phyloP scores from a whole-genome alignment of 1,140 invertebrate genomes.

The Prorops nasuta region DNA sequence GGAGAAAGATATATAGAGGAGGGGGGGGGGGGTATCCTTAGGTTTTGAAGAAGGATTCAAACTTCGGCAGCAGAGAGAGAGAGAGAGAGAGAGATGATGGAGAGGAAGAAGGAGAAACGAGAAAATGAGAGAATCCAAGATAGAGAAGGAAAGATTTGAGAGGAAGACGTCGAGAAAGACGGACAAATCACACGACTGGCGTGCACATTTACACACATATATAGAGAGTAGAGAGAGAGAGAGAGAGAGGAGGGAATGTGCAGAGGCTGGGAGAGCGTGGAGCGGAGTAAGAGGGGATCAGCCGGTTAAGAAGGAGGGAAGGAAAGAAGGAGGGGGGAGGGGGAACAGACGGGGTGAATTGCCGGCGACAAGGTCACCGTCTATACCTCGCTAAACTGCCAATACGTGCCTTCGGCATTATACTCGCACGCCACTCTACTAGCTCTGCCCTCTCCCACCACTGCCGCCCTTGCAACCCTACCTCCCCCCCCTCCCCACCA shows the following conservation, averaged over 20 bases:
- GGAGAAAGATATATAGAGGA: not conserved
- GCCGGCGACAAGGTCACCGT: slow-evolving; percentile 58
- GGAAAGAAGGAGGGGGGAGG: slow-evolving; percentile 29
- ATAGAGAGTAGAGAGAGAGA: slow-evolving; percentile 7
- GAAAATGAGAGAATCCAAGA: slow-evolving; percentile 10
- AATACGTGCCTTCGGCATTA: slow-evolving; percentile 35
- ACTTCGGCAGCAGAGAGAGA: slow-evolving; percentile 3
- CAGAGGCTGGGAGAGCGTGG: slow-evolving; percentile 16
- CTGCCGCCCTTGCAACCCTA: not conserved
- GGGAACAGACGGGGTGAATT: slow-evolving; percentile 56
- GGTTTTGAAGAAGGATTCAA: not conserved
- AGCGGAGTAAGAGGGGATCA: slow-evolving; percentile 19
- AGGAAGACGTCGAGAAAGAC: slow-evolving; percentile 15
- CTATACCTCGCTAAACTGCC: slow-evolving; percentile 47
- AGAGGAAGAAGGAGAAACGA: slow-evolving; percentile 5
- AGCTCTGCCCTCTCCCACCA: not conserved
- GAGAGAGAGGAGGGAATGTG: slow-evolving; percentile 18
- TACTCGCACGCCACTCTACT: slow-evolving; percentile 23
- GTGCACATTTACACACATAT: not conserved
- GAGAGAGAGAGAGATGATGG: slow-evolving; percentile 4
- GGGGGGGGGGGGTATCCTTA: not conserved
- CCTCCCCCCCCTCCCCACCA: not conserved
- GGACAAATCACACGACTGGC: not conserved
- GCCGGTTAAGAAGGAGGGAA: slow-evolving; percentile 6
- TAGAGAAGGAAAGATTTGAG: slow-evolving; percentile 20